phyloP scores from a whole-genome alignment of 30 jellyfish, hydroid and myxozoan genomes.

The Aurelia sp. region DNA sequence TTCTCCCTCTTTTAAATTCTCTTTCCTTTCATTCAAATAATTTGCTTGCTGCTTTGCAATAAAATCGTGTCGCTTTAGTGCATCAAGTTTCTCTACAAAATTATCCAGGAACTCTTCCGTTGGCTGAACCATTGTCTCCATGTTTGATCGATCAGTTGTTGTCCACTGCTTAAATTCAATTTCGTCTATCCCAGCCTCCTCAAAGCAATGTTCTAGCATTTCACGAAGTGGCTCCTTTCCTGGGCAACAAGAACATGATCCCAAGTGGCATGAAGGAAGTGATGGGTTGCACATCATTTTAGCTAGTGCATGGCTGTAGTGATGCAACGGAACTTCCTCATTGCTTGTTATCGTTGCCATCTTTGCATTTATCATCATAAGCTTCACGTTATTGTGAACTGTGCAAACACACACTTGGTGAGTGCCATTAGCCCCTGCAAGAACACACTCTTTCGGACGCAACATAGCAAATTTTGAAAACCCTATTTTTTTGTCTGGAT shows the following conservation, averaged over 20 bases:
- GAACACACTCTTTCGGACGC: too few species aligned
- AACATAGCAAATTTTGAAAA: constrained; percentile 47
- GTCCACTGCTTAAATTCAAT: constrained; percentile 43
- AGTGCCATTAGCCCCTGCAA: constrained; percentile 56
- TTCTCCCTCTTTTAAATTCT: not conserved
- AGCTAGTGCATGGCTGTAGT: constrained; percentile 51
- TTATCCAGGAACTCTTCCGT: constrained; percentile 16
- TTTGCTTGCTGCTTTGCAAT: too few species aligned
- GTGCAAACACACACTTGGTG: constrained; percentile 75
- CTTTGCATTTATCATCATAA: constrained; percentile 27
- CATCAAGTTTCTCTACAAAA: not conserved
- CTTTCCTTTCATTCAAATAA: not conserved
- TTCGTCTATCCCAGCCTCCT: constrained; percentile 26
- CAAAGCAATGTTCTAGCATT: constrained; percentile 40
- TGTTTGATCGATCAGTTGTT: constrained; percentile 41
- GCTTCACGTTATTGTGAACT: constrained; percentile 52
- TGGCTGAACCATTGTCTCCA: constrained; percentile 39
- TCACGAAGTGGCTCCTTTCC: constrained; percentile 26
- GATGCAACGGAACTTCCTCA: constrained; percentile 32
- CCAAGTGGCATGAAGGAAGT: constrained; percentile 38
- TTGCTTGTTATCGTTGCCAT: constrained; percentile 27
- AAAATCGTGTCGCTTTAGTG: constrained; percentile 47
- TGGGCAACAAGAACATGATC: constrained; percentile 41
- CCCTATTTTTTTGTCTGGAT: constrained; percentile 27
- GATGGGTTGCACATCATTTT: constrained; percentile 51